phyloP scores from a whole-genome alignment of 2,113 vertebrate species.

The Myotis davidii region DNA sequence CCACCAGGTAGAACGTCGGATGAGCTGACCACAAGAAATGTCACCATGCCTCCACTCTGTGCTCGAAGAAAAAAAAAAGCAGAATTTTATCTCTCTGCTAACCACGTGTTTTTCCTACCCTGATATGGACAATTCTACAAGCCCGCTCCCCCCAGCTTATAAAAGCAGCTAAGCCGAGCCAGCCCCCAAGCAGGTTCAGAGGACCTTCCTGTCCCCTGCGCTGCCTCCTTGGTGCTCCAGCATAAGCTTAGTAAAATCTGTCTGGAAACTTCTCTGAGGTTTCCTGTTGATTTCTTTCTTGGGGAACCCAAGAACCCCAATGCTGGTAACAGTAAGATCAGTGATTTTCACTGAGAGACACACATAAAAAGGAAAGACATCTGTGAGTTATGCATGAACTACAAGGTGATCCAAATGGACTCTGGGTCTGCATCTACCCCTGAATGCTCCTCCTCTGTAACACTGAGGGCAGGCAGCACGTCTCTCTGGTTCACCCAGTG shows the following conservation, averaged over 20 bases:
- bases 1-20: background rate
- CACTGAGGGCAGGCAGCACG: background rate
- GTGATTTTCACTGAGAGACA: background rate
- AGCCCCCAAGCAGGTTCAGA: background rate
- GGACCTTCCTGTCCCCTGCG: background rate
- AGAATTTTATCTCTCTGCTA: background rate
- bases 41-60: background rate
- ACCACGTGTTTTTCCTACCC: background rate
- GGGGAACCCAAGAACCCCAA: background rate
- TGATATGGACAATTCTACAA: background rate
- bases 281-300: background rate
- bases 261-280: background rate
- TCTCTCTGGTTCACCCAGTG: background rate
- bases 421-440: background rate
- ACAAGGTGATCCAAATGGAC: background rate
- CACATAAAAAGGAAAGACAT: background rate
- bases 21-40: background rate
- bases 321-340: background rate
- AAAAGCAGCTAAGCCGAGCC: background rate
- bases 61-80: background rate
- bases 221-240: background rate
- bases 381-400: background rate
- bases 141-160: background rate
- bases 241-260: background rate
- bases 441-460: background rate